These are phyloP conservation scores for Clivina fossor DNA, from an alignment of 2,888 invertebrate species.

Conservation along the genomic window DNA sequence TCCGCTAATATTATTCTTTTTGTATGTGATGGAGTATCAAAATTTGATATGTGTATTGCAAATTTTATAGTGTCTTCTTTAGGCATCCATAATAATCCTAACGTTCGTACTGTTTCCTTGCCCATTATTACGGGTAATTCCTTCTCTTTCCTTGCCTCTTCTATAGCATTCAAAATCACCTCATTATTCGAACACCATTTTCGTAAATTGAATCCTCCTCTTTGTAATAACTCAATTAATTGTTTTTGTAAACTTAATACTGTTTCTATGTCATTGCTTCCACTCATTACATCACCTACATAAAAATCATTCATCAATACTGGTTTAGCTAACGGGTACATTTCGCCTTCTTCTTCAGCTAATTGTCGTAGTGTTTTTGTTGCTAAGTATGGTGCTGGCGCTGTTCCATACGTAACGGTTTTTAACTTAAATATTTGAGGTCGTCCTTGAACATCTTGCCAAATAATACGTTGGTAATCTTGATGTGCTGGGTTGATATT, in stretches of 20 bases:
- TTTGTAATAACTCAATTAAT: constrained; percentile 7
- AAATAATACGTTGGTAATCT: background rate
- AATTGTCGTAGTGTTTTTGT: constrained; percentile 25
- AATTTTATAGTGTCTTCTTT: background rate
- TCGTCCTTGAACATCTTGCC: background rate
- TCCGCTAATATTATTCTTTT: background rate
- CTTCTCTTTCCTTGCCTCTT: background rate
- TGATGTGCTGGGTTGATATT: constrained; percentile 32
- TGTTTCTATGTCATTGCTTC: background rate
- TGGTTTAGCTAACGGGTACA: background rate
- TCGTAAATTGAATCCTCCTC: constrained; percentile 2
- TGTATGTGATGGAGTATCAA: background rate
- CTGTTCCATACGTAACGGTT: background rate
- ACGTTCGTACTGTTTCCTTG: background rate
- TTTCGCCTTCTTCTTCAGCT: background rate
- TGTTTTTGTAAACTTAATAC: background rate
- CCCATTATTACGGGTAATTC: background rate
- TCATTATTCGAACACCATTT: constrained; percentile 10
- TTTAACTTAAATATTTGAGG: background rate
- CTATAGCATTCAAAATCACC: background rate
- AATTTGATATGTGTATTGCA: no score
- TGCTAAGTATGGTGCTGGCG: constrained; percentile 3
- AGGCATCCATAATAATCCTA: constrained; percentile 7
- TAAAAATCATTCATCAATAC: constrained; percentile 7
- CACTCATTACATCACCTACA: constrained; percentile 24